A percentile compares a stretch with the other conserved stretches of the same genome.
Conservation (phyloP, 2,797 vertebrate genomes). For the Phoxinus dragarum region DNA sequence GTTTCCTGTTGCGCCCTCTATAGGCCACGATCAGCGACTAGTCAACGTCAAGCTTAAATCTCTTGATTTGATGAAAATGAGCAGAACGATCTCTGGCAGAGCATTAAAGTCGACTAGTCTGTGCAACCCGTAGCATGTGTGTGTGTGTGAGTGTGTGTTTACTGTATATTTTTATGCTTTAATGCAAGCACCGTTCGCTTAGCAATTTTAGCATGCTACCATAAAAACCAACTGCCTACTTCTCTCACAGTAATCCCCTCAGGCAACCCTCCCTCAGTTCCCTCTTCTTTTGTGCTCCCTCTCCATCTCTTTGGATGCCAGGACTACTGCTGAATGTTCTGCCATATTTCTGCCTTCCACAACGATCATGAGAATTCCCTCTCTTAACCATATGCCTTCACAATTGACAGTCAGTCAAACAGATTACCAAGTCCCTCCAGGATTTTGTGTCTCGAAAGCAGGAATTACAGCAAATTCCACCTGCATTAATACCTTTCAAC, state of each 20-base stretch:
- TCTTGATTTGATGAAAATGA: too few species aligned
- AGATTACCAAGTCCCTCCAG: conserved; percentile 21
- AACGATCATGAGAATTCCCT: conserved; percentile 10
- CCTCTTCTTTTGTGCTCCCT: conserved; percentile 15
- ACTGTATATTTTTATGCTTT: neutral
- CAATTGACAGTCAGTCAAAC: conserved; percentile 23
- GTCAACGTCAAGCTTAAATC: too few species aligned
- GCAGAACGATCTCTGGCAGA: too few species aligned
- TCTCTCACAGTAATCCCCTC: conserved; percentile 22
- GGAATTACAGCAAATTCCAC: conserved; percentile 24
- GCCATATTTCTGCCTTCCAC: conserved; percentile 20
- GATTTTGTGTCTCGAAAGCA: neutral
- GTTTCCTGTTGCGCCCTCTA: too few species aligned
- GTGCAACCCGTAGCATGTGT: too few species aligned
- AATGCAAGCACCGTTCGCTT: neutral
- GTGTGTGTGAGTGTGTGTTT: too few species aligned
- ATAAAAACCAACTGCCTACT: neutral
- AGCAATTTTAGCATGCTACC: neutral
- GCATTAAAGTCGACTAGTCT: too few species aligned
- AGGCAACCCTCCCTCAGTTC: conserved; percentile 21
- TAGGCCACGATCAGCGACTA: too few species aligned
- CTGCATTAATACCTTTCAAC: neutral
- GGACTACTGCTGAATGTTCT: conserved; percentile 18
- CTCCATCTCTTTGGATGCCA: neutral
- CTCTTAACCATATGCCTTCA: conserved; percentile 23